A percentile compares a stretch with the other conserved stretches of the same genome.
Evolutionary conservation across 2,888 invertebrate species (phyloP).

Genomic region (Microctonus hyperodae): DNA sequence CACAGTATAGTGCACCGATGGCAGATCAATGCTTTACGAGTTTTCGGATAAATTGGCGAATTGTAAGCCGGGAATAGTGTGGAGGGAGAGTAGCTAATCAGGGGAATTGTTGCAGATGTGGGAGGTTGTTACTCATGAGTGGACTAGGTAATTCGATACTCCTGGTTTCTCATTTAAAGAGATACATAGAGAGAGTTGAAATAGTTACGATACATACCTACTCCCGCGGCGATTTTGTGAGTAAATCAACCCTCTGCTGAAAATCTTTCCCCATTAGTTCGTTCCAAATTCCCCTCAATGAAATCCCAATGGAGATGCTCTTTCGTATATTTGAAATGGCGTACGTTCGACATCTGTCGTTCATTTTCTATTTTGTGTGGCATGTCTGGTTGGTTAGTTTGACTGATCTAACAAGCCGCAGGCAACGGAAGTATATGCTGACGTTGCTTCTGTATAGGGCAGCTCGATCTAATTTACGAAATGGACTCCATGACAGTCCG

Average conservation of each 20-base stretch:
- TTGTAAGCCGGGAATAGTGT: constrained; percentile 47
- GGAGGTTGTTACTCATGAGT: constrained; percentile 52
- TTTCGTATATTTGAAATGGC: constrained; percentile 51
- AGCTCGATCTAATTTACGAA: constrained; percentile 32
- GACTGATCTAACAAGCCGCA: neutral
- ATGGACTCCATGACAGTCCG: constrained; percentile 25
- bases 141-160: constrained; percentile 56
- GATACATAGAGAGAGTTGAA: neutral
- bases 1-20: constrained; percentile 36
- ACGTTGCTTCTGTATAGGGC: neutral
- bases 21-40: constrained; percentile 54
- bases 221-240: constrained; percentile 39
- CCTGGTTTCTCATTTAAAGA: constrained; percentile 35
- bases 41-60: constrained; percentile 60
- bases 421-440: constrained; percentile 23
- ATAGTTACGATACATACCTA: constrained; percentile 24
- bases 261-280: constrained; percentile 19
- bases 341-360: constrained; percentile 59
- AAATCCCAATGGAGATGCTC: constrained; percentile 48
- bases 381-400: neutral
- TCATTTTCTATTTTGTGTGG: constrained; percentile 40
- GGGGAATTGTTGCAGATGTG: constrained; percentile 58
- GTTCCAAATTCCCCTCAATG: constrained; percentile 19
- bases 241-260: constrained; percentile 42
- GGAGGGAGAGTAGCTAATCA: constrained; percentile 52